Evolutionary conservation across 1,140 invertebrate species (phyloP).

Genomic region (Cotesia typhae): DNA sequence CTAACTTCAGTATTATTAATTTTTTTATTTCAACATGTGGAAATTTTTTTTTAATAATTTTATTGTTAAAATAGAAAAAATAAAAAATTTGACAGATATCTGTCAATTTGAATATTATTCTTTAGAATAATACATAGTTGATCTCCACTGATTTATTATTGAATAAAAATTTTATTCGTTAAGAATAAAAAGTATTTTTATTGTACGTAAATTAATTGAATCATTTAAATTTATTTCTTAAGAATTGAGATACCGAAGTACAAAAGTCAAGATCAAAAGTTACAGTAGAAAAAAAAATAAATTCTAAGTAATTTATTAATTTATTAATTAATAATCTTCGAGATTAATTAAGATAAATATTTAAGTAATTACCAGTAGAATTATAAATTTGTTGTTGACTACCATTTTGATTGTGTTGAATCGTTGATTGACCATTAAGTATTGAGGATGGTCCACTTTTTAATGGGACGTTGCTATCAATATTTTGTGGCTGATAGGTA

Average conservation of each 20-base stretch:
- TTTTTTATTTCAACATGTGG: too few species aligned
- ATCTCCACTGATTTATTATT: too few species aligned
- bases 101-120: too few species aligned
- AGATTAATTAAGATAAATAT: neutral
- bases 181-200: too few species aligned
- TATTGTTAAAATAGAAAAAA: too few species aligned
- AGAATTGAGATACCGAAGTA: neutral
- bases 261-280: too few species aligned
- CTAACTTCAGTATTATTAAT: too few species aligned
- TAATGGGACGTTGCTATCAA: constrained; percentile 46
- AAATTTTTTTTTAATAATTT: too few species aligned
- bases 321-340: neutral
- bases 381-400: constrained; percentile 54
- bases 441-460: constrained; percentile 49
- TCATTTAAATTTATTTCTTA: neutral
- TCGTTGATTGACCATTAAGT: constrained; percentile 53
- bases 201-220: neutral
- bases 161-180: too few species aligned
- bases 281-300: too few species aligned
- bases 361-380: constrained; percentile 48
- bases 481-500: constrained; percentile 53
- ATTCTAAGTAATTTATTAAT: neutral
- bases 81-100: too few species aligned
- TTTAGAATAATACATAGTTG: too few species aligned
- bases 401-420: constrained; percentile 56